A percentile compares a stretch with the other conserved stretches of the same genome.
Evolutionary conservation across 2,888 invertebrate species (phyloP).

Genomic region (Nomada fucata): DNA sequence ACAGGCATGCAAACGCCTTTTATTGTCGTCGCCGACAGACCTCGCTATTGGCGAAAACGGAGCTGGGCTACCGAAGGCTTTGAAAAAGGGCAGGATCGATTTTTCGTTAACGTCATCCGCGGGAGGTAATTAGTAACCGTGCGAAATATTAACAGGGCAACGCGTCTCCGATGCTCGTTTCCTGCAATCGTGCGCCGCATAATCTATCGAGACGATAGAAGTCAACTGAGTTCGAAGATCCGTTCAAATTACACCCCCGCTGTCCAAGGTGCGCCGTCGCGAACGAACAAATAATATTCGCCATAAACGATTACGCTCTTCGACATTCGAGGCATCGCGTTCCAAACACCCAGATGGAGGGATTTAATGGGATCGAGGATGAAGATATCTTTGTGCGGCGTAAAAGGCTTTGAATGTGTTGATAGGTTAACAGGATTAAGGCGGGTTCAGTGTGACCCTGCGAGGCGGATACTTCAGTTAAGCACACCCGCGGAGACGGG

Average conservation of each 20-base stretch:
- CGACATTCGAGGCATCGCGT: conserved; percentile 55
- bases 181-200: not conserved
- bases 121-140: conserved; percentile 39
- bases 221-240: not conserved
- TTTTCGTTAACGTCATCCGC: conserved; percentile 41
- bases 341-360: conserved; percentile 58
- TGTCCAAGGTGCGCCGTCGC: not conserved
- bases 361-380: conserved; percentile 71
- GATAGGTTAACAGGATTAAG: conserved; percentile 74
- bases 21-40: conserved; percentile 34
- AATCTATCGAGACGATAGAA: not conserved
- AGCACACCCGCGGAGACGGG: conserved; percentile 55
- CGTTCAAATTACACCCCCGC: not conserved
- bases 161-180: not conserved
- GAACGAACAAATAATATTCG: conserved; percentile 43
- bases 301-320: conserved; percentile 39
- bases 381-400: conserved; percentile 67
- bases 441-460: conserved; percentile 65
- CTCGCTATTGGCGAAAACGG: conserved; percentile 12
- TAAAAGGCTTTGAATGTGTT: conserved; percentile 72
- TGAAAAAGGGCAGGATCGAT: conserved; percentile 31
- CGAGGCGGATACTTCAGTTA: conserved; percentile 65
- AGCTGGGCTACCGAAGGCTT: conserved; percentile 7
- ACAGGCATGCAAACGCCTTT: conserved; percentile 23
- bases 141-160: conserved; percentile 13